phyloP scores from a whole-genome alignment of 1,140 invertebrate genomes.

The Lysiphlebus fabarum region DNA sequence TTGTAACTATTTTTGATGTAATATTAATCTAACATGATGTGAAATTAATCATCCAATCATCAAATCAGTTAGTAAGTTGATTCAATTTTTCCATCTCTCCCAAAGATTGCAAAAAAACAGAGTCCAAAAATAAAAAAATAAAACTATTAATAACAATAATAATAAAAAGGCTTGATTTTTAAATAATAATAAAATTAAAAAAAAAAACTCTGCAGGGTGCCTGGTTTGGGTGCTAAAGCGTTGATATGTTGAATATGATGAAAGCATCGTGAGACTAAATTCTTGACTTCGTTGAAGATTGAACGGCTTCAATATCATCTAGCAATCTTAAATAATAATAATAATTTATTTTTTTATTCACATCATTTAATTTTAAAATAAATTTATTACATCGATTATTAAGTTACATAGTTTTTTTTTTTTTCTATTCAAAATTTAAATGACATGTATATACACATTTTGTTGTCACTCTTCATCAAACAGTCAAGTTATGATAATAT shows the following conservation, averaged over 20 bases:
- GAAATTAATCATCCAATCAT: no score
- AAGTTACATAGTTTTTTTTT: no score
- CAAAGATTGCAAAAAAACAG: background rate
- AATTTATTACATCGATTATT: no score
- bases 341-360: background rate
- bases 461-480: no score
- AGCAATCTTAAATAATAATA: conserved; percentile 8
- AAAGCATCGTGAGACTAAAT: conserved; percentile 20
- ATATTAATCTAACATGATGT: no score
- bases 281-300: conserved; percentile 18
- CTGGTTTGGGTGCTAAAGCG: conserved; percentile 21
- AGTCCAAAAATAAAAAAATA: background rate
- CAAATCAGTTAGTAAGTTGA: no score
- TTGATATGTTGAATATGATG: conserved; percentile 23
- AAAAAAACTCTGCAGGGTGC: conserved; percentile 14
- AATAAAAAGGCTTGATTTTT: background rate
- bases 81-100: background rate
- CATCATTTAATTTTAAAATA: no score
- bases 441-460: no score
- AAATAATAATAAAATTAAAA: conserved; percentile 8
- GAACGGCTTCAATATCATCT: conserved; percentile 18
- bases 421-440: no score
- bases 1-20: no score
- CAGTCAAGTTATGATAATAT: no score
- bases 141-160: background rate